phyloP scores from a whole-genome alignment of 2,888 invertebrate species.

The Saturnia japonica region DNA sequence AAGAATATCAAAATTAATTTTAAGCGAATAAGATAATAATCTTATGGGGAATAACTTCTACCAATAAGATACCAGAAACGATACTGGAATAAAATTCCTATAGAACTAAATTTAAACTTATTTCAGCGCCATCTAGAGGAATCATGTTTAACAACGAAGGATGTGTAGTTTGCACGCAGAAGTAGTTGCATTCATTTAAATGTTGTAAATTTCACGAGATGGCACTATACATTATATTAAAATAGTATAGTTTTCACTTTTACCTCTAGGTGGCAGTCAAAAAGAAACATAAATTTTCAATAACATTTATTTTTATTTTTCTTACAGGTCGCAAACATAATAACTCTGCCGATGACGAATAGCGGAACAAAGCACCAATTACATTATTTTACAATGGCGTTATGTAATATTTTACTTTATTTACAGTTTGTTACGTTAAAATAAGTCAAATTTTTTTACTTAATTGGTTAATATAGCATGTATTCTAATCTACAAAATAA shows the following conservation, averaged over 20 bases:
- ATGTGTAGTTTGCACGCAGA: not conserved
- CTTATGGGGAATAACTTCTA: too few relatives aligned
- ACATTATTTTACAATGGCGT: constrained; percentile 28
- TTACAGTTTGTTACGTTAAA: constrained; percentile 23
- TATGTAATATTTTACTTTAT: constrained; percentile 26
- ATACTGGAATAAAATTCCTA: not conserved
- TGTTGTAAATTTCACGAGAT: constrained; percentile 30
- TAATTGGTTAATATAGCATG: not conserved
- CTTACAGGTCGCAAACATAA: constrained; percentile 64
- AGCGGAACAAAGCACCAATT: constrained; percentile 28
- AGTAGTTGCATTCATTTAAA: not conserved
- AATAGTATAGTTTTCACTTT: not conserved
- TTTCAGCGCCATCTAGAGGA: constrained; percentile 5
- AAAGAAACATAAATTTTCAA: not conserved
- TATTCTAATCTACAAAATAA: not conserved
- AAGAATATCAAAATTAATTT: too few relatives aligned
- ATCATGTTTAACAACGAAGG: not conserved
- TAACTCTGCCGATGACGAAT: constrained; percentile 54
- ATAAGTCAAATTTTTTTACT: constrained; percentile 7
- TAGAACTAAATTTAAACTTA: not conserved
- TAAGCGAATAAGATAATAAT: too few relatives aligned
- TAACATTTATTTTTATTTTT: constrained; percentile 27
- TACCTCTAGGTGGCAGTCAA: constrained; percentile 1
- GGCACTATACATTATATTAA: constrained; percentile 26
- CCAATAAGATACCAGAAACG: too few relatives aligned